These are phyloP conservation scores for Chamaea fasciata DNA, from an alignment of 2,113 vertebrate species.

Conservation along the genomic window DNA sequence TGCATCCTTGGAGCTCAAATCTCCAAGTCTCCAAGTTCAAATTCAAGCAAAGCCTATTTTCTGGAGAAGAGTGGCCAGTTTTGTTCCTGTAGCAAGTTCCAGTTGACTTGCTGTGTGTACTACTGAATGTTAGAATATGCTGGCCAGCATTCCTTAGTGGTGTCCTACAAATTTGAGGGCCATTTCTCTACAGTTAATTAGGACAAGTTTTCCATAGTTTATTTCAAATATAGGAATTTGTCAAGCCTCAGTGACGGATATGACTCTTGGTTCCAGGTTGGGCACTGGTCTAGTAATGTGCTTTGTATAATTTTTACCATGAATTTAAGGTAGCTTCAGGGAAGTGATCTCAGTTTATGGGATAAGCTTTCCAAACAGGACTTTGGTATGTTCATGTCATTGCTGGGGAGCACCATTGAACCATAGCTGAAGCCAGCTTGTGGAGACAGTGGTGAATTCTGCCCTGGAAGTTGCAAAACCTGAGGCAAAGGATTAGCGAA, in stretches of 20 bases:
- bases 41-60: neutral
- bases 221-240: neutral
- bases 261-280: neutral
- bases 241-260: neutral
- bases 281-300: neutral
- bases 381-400: neutral
- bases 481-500: neutral
- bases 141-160: neutral
- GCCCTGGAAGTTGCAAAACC: neutral
- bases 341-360: neutral
- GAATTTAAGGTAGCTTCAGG: neutral
- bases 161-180: neutral
- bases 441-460: neutral
- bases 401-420: neutral
- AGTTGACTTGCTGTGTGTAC: neutral
- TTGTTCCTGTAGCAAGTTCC: neutral
- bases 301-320: neutral
- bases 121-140: neutral
- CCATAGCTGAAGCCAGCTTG: neutral
- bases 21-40: neutral
- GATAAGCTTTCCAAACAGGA: neutral
- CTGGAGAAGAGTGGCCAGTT: neutral
- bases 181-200: neutral
- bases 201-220: neutral
- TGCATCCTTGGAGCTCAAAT: neutral